Evolutionary conservation across 1,140 invertebrate genomes (phyloP), one percentile per base, ranked within the genome.

Genomic region (Leptonema lineaticorne): DNA sequence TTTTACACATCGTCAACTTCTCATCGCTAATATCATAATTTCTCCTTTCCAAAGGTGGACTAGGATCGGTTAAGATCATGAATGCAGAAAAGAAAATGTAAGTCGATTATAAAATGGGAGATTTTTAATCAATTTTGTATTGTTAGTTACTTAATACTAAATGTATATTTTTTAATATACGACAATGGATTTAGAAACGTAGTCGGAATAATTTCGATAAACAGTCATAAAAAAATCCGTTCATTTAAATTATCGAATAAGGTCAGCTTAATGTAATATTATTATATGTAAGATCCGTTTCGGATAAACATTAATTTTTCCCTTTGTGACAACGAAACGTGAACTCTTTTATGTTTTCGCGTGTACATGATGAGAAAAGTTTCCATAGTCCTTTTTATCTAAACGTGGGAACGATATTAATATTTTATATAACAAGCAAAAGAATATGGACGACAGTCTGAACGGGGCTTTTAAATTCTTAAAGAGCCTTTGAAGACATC

Each of bases 401-500:
- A 5, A 33, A 33, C 30, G 11, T 50, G 7, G 46, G 4, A 16
- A 20, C 24, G 1, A 11, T 50, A 50, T 50, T 50, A 18, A 20
- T 20, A 50, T 50, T 50, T 20, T 20, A 50, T 50, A 50, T 22
- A n/a, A n/a, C 46, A 18, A 20, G 16, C 24, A 20, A 50, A 50
- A 50, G 46, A 50, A 18, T 50, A 22, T 20, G 20, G n/a, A 50
- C 46, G 5, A 50, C 20, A 20, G 46, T 50, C 46, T 16, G 9
- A 50, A 50, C 46, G 24, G 24, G 24, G 46, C 46, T 22, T 22
- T 50, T 50, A 50, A 50, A 50, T 50, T 50, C 24, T 50, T 20
- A 50, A 22, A 50, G 46, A 22, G 18, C 22, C 46, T 50, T 50
- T 50, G 46, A 50, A 50, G 22, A 50, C 22, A 20, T 50, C 24